These are phyloP conservation scores for Homarus gammarus DNA, from an alignment of 2,888 invertebrate species.

Conservation along the genomic window DNA sequence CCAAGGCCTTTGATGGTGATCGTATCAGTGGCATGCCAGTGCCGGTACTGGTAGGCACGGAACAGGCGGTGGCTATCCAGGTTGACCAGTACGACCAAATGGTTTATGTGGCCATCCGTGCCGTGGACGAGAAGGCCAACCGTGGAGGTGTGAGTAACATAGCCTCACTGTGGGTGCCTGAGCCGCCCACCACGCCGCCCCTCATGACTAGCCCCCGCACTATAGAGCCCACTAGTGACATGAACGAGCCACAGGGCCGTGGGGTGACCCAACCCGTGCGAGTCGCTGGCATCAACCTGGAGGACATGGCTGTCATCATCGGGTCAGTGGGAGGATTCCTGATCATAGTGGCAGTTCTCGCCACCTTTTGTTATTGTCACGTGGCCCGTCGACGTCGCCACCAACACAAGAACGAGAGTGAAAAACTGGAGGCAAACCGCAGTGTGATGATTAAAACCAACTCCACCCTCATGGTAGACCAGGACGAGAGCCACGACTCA, in stretches of 20 bases:
- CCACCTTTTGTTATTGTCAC: conserved; percentile 68
- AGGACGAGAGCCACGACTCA: conserved; percentile 72
- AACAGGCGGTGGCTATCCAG: conserved; percentile 59
- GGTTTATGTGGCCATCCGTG: conserved; percentile 82
- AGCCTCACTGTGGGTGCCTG: conserved; percentile 81
- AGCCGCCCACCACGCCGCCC: conserved; percentile 79
- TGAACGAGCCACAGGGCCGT: conserved; percentile 53
- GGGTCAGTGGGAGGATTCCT: conserved; percentile 72
- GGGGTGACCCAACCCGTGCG: conserved; percentile 72
- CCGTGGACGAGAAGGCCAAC: conserved; percentile 80
- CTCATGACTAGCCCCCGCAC: conserved; percentile 59
- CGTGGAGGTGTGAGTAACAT: conserved; percentile 81
- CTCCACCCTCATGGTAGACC: conserved; percentile 70
- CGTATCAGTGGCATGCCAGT: conserved; percentile 65
- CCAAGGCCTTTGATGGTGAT: conserved; percentile 73
- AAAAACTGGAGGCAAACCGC: conserved; percentile 58
- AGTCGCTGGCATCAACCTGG: conserved; percentile 73
- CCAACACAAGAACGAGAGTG: conserved; percentile 61
- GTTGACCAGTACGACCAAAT: conserved; percentile 76
- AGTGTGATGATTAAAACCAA: conserved; percentile 74
- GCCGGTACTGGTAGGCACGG: conserved; percentile 65
- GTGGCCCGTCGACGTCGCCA: conserved; percentile 67
- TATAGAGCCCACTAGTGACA: conserved; percentile 49
- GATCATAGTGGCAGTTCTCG: conserved; percentile 66
- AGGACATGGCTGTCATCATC: conserved; percentile 73